Percentiles rank a stretch among this genome's conserved stretches.
Conservation (phyloP, 2,113 vertebrate genomes). For the Elgaria multicarinata region DNA sequence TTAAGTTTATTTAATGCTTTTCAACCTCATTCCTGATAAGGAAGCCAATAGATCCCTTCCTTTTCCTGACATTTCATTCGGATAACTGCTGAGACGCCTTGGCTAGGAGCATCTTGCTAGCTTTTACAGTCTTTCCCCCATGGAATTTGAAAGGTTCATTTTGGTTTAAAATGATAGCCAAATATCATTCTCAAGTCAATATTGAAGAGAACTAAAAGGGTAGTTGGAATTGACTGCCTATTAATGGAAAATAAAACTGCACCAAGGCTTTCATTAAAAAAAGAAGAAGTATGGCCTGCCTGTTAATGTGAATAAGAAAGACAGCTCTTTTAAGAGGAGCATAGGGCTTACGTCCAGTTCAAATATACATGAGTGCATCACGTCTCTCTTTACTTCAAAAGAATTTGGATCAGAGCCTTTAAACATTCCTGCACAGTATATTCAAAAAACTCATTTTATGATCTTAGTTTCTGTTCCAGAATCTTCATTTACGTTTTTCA, state of each 20-base stretch:
- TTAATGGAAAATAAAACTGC: background rate
- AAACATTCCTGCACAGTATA: background rate
- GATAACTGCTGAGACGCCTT: background rate
- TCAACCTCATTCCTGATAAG: background rate
- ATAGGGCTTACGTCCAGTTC: background rate
- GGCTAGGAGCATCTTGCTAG: background rate
- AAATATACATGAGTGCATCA: background rate
- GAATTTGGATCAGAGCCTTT: background rate
- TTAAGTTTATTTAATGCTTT: background rate
- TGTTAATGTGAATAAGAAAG: background rate
- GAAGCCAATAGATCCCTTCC: background rate
- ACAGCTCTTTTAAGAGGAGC: fast-evolving
- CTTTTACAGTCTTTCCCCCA: fast-evolving
- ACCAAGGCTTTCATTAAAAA: background rate
- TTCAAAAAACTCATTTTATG: background rate
- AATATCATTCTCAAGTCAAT: conserved; percentile 1
- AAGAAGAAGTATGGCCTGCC: background rate
- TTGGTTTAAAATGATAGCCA: background rate
- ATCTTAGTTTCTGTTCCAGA: background rate
- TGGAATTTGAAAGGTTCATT: background rate
- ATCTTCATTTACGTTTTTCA: background rate
- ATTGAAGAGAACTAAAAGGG: conserved; percentile 6
- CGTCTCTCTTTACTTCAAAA: background rate
- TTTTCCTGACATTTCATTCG: fast-evolving
- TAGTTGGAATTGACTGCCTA: background rate